Base-by-base conservation (phyloP, 2,888 invertebrate genomes). In the Erynnis tages region DNA sequence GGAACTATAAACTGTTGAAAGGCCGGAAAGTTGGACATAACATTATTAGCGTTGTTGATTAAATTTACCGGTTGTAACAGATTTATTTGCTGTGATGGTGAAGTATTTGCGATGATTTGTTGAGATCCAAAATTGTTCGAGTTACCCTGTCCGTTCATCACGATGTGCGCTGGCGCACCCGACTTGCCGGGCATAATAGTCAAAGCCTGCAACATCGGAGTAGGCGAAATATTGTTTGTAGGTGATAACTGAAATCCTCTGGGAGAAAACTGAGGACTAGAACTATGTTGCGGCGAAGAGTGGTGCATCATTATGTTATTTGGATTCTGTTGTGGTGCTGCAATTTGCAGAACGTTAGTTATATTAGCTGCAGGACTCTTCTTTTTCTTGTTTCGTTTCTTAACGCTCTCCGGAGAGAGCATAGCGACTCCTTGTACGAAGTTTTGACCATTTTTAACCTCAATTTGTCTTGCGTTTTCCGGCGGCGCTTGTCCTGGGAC, bases 1-100 rank as follows among this genome's bases (percentile, higher is more conserved):
- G 96, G 96, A 50, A 96, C 93, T 46, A 96, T 93, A 64, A 96
- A 93, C 69, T 96, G 96, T 71, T 96, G 96, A 62, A 94, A 94
- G 0, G 94, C 93, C 0, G 94, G 94, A 71, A 94, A 94, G 71
- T 94, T 94, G 43, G 94, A 93, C 59, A 94, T 93, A 54, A 94
- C 92, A 2, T 92, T 92, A 25, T 92, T 91, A 0, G 92, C 86
- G 41, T 93, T 92, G 49, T 95, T 95, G 54, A 95, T 91, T 57
- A 96, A 82, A 82, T 96, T 96, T 23, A 96, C 94, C 0, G 96
- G 96, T 72, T 96, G 96, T 1, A 94, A 79, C 34, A 96, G 83
- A 75, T 95, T 94, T 23, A 94, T 94, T 71, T 95, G 91, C 59
- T 91, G 91, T 14, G 90, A 84, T 23, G 87, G 87, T 11, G 90